Base-by-base conservation (phyloP, 2,888 invertebrate genomes). In the Pseudoips prasinana region DNA sequence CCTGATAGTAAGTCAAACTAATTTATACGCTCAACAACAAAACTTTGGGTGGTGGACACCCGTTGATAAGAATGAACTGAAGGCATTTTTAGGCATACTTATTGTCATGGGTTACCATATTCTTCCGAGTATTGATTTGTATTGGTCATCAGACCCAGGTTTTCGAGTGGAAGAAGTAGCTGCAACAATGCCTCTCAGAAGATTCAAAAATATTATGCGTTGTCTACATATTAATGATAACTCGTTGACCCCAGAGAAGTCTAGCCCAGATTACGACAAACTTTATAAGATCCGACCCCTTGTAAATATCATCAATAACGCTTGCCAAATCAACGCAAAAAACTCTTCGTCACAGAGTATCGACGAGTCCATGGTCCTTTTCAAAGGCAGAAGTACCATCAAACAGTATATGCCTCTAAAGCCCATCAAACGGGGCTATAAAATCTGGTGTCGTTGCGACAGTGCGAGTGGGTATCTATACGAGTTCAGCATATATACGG, bases 71-170 rank as follows among this genome's bases (percentile, higher is more conserved):
- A n/a, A n/a, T n/a, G n/a, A n/a, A n/a, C n/a, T n/a, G 8, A 20
- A 22, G 7, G 39, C 41, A 11, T 46, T 45, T 22, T 25, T 44
- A 28, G 41, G 42, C 11, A 48, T 48, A 5, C n/a, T 44, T 7
- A 29, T 45, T 11, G 33, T 44, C 8, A 47, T 43, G 43, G 47
- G 38, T 17, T 47, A 38, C 22, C 8, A 43, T 31, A 36, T 35
- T 24, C 24, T 37, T 11, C 28, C 36, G 8, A 20, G 22, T 9
- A 8, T 37, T 7, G 31, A 37, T 10, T 9, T 27, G 7, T 31
- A 36, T n/a, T 36, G 30, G 36, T 30, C 26, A 17, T 27, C 39
- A 2, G 29, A 38, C 25, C 29, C 33, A 7, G 10, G 10, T 11
- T 38, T 38, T 23, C n/a, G 38, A 22, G 29, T 33, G 8, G 10